Evolutionary conservation across 1,140 invertebrate species (phyloP), one percentile per base, ranked within the genome.

Genomic region (Sipha flava): DNA sequence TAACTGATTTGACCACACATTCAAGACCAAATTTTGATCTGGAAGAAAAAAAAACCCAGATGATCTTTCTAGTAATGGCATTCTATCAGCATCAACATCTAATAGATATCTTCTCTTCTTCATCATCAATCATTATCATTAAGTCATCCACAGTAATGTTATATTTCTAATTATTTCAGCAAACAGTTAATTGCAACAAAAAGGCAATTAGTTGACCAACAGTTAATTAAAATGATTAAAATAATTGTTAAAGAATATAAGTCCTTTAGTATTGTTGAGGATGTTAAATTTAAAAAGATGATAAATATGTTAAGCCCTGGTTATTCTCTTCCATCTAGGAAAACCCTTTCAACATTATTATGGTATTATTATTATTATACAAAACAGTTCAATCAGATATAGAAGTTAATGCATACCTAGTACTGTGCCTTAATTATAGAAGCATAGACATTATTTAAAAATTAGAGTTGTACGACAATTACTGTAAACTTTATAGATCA

Each of bases 261-360:
- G 68, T 81, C 83, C 18, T 81, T 83, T 52, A 81, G 81, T 73
- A 81, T 83, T 14, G 83, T 84, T 14, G 82, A 84, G 49, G 82
- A 83, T 79, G 57, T 66, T 79, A 83, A 83, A 75, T 83, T 84
- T 68, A 49, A 34, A 66, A 81, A 82, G 73, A 79, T 83, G 21
- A 64, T 82, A 14, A 31, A 80, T 49, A 72, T 82, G 68, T 54
- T 83, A 43, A 83, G 82, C 70, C 82, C 82, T 16, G 77, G 68
- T 26, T 84, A 84, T 64, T 47, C 80, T 49, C 70, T 83, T n/a
- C 82, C 83, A 6, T 79, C 81, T 59, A 81, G 82, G 79, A 83
- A 84, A 82, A 83, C 81, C 40, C 57, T 84, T 26, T 82, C 82
- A 26, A 68, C 81, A 37, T 73, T 68, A 43, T 73, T 83, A 66